These are phyloP conservation scores for Mormyrus iriodes DNA, from an alignment of 2,113 vertebrate species.

Conservation along the genomic window DNA sequence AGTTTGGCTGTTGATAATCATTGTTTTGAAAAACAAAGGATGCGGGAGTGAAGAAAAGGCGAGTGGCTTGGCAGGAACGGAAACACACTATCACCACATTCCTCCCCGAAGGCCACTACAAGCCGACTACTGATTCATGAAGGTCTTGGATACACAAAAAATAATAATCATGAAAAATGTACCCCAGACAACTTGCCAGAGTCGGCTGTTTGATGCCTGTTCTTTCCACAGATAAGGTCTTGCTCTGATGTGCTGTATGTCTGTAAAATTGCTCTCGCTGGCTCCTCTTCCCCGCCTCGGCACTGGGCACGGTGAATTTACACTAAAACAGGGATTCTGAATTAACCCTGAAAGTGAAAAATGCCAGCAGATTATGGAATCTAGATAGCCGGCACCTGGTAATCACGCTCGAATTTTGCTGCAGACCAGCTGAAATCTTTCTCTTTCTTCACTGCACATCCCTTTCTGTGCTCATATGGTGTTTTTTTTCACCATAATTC, in stretches of 20 bases:
- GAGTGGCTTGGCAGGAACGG: not conserved
- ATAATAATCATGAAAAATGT: constrained; percentile 44
- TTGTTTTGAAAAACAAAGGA: constrained; percentile 42
- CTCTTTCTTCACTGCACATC: constrained; percentile 9
- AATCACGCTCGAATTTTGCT: constrained; percentile 24
- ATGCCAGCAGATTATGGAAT: constrained; percentile 16
- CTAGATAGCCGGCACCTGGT: not conserved
- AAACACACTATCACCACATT: constrained; percentile 23
- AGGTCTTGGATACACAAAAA: constrained; percentile 34
- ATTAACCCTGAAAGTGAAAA: constrained; percentile 31
- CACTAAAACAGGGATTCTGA: constrained; percentile 27
- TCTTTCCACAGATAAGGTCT: constrained; percentile 42
- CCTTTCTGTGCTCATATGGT: not conserved
- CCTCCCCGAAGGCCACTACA: constrained; percentile 31
- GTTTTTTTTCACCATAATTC: not conserved
- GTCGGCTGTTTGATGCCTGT: constrained; percentile 38
- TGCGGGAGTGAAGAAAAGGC: not conserved
- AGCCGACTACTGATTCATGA: constrained; percentile 39
- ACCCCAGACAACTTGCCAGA: constrained; percentile 33
- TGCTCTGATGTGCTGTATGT: constrained; percentile 33
- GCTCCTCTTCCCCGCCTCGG: constrained; percentile 24
- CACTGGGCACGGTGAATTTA: constrained; percentile 32
- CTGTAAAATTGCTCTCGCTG: constrained; percentile 35
- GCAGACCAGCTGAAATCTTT: constrained; percentile 38
- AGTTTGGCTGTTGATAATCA: constrained; percentile 45